Evolutionary conservation across 2,797 vertebrate genomes (phyloP), one percentile per base, ranked within the genome.

Genomic region (Pangasius krempfi): DNA sequence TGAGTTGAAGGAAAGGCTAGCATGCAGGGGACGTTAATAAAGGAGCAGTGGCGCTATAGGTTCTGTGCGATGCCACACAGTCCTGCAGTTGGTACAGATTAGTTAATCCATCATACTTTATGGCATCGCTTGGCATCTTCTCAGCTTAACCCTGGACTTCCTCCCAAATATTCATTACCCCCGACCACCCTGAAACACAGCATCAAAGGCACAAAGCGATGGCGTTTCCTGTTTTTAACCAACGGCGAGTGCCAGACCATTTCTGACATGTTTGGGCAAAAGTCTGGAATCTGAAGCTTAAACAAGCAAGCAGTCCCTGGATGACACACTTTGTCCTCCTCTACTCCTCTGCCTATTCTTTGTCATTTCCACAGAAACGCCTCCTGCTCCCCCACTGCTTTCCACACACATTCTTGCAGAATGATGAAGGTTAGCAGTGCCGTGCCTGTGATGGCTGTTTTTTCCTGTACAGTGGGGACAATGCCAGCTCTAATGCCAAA

Each of bases 351-450:
- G 47, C 72, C 54, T 40, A 52, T 70, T 82, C 80, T 64, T 81
- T 33, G 87, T 76, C 86, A 85, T 84, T 80, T 86, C 85, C 62
- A 81, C 44, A 78, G 85, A 88, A 87, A 82, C 86, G 62, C 64
- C 81, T 76, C 62, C 40, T 12, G 78, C 84, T 50, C 44, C 75
- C 85, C 86, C 54, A 58, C 25, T 85, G 80, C 56, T 88, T 90
- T 88, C 86, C 89, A 89, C 84, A 87, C 89, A 88, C 91, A 92
- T 93, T 92, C 96, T 94, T 97, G 94, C 92, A 91, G 95, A 95
- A 95, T 96, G 96, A 97, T 95, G 95, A 94, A 92, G 92, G 94
- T 94, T 95, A 94, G 94, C 89, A 88, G 84, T 89, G 94, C 91
- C 90, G 86, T 88, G 94, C 91, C 91, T 85, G 40, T 92, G 94